Evolutionary conservation across 2,113 vertebrate genomes (phyloP), one percentile per base, ranked within the genome.

Genomic region (Pelodiscus sinensis): DNA sequence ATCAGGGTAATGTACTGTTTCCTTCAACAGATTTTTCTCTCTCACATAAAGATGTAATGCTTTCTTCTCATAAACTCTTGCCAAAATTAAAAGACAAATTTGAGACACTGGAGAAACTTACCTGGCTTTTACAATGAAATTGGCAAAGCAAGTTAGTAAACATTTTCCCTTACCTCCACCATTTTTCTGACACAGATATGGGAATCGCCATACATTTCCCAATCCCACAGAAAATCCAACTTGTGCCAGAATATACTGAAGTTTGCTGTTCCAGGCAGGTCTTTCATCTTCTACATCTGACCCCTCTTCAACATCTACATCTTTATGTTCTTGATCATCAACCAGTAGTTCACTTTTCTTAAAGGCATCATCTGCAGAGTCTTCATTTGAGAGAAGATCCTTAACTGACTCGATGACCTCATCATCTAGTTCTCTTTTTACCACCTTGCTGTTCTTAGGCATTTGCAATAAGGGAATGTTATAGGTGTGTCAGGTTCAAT

Each of bases 141-240:
- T 6, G 73, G 14, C 80, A 86, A 90, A 12, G 15, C 56, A 44
- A 1, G 24, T 62, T 4, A 87, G 12, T 16, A 90, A 87, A 54
- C 55, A 60, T 2, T 44, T 55, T 78, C 24, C 98, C 99, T 99
- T 98, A 99, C 99, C 99, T 77, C 99, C 99, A 78, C 99, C 99
- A 71, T 99, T 99, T 98, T 99, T 99, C 98, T 99, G 99, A 96
- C 99, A 99, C 82, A 99, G 97, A 94, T 99, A 99, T 8, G 99
- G 99, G 95, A 99, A 99, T 97, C 99, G 97, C 99, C 99, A 99
- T 79, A 99, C 99, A 92, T 99, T 99, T 58, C 99, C 99, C 94
- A 99, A 97, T 79, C 99, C 99, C 90, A 99, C 99, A 86, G 99
- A 99, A 98, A 99, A 99, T 95, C 99, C 99, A 86, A 99, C 98